Conservation (phyloP, 1,140 invertebrate genomes). For the Drosophila pandora region DNA sequence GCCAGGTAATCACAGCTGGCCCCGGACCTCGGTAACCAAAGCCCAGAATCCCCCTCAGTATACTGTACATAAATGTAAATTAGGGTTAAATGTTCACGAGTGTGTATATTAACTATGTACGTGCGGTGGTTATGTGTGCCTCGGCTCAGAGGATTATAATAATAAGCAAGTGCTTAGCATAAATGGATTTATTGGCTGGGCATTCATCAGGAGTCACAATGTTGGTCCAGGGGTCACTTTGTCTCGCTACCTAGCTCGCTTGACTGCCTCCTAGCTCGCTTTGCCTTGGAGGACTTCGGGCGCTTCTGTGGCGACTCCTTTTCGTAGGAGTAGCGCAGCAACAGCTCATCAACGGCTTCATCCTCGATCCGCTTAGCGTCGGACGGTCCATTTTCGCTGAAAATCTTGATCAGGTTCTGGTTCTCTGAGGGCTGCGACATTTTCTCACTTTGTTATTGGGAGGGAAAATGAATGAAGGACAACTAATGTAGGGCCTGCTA, state of each 20-base stretch:
- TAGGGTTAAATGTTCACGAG: constrained; percentile 71
- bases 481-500: background rate
- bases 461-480: background rate
- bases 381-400: constrained; percentile 13
- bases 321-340: constrained; percentile 1
- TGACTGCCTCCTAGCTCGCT: background rate
- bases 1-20: constrained; percentile 46
- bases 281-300: background rate
- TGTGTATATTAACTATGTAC: constrained; percentile 18
- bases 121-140: constrained; percentile 12
- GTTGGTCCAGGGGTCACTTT: constrained; percentile 22
- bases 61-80: constrained; percentile 77
- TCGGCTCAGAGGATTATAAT: constrained; percentile 65
- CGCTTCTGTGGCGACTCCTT: background rate
- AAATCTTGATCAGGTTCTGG: constrained; percentile 17
- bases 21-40: background rate
- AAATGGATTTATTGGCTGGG: constrained; percentile 78
- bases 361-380: constrained; percentile 39
- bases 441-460: background rate
- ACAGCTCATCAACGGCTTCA: constrained; percentile 8
- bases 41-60: background rate
- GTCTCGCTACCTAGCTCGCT: background rate
- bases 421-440: background rate
- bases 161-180: constrained; percentile 77
- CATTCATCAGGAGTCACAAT: constrained; percentile 68